phyloP scores from a whole-genome alignment of 2,113 vertebrate genomes.

The Cheilinus undulatus region DNA sequence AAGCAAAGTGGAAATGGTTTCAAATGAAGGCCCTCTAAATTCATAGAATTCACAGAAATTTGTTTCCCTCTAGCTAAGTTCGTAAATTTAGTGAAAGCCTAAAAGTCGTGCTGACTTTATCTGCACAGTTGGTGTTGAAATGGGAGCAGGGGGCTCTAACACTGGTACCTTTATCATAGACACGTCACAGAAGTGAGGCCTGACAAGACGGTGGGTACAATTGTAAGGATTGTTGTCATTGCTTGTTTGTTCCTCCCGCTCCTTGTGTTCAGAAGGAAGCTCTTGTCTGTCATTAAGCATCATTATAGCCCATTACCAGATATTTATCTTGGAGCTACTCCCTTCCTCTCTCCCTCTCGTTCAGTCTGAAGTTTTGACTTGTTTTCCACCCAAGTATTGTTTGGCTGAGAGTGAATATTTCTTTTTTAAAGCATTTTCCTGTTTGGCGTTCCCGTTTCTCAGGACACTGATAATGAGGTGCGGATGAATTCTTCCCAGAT shows the following conservation, averaged over 20 bases:
- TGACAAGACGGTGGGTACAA: slow-evolving; percentile 56
- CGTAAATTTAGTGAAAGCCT: slow-evolving; percentile 15
- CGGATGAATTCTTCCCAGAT: neutral
- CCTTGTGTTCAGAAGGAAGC: slow-evolving; percentile 78
- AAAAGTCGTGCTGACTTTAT: slow-evolving; percentile 24
- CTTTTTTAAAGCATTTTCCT: slow-evolving; percentile 52
- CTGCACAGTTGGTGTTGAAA: slow-evolving; percentile 33
- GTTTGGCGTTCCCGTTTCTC: slow-evolving; percentile 31
- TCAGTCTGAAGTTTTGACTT: slow-evolving; percentile 49
- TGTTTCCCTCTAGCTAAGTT: neutral
- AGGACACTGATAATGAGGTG: neutral
- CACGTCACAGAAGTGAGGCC: slow-evolving; percentile 61
- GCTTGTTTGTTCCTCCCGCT: slow-evolving; percentile 81
- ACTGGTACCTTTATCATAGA: slow-evolving; percentile 49
- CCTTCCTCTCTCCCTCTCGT: slow-evolving; percentile 77
- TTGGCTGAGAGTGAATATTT: slow-evolving; percentile 50
- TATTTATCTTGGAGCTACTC: slow-evolving; percentile 85
- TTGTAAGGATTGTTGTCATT: slow-evolving; percentile 73
- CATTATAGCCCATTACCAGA: slow-evolving; percentile 86
- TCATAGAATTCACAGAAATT: neutral
- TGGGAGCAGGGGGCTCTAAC: slow-evolving; percentile 24
- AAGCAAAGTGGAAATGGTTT: slow-evolving; percentile 8
- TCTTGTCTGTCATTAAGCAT: slow-evolving; percentile 84
- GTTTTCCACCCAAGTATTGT: slow-evolving; percentile 67
- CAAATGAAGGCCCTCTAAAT: neutral